These are phyloP conservation scores for Catamblyrhynchus diadema DNA, from an alignment of 2,797 vertebrate genomes.

Conservation along the genomic window DNA sequence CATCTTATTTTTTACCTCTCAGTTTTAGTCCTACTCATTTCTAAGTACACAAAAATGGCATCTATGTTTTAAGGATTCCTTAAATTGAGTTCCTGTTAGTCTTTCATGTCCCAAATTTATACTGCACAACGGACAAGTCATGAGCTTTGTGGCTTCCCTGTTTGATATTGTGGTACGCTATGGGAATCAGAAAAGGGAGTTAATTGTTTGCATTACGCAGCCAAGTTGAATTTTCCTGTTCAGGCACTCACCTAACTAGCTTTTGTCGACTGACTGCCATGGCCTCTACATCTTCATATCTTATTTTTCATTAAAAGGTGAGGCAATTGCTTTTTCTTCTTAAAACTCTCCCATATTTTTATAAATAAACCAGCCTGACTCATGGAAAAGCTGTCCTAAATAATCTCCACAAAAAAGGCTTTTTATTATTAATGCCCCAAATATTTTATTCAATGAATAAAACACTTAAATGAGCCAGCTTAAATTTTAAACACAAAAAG, in stretches of 20 bases:
- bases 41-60: slow-evolving; percentile 29
- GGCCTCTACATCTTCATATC: background rate
- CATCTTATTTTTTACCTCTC: background rate
- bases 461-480: background rate
- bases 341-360: background rate
- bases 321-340: background rate
- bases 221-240: background rate
- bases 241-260: background rate
- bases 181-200: background rate
- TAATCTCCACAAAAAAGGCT: background rate
- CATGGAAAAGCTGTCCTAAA: background rate
- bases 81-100: background rate
- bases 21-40: background rate
- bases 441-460: background rate
- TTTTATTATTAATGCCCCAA: background rate
- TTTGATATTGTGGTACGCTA: fast-evolving
- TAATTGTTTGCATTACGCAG: fast-evolving
- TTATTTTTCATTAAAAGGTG: background rate
- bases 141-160: background rate
- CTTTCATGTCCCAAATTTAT: background rate
- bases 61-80: slow-evolving; percentile 10
- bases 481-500: background rate
- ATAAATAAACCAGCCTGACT: background rate
- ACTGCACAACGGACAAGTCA: background rate
- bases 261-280: background rate